Conservation (phyloP, 2,113 vertebrate genomes). For the Pampusana beccarii region DNA sequence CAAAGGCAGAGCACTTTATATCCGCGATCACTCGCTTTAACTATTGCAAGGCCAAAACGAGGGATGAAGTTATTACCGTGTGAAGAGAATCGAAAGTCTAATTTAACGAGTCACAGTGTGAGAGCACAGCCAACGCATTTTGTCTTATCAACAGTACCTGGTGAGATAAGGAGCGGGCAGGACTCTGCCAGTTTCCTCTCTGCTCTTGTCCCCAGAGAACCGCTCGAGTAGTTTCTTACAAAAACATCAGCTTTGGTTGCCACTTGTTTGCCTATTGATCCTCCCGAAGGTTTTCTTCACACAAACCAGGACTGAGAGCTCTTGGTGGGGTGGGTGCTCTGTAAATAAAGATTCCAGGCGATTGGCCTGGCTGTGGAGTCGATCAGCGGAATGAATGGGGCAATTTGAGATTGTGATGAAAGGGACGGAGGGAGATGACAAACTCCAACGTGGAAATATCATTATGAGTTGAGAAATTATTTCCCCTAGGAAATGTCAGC, state of each 20-base stretch:
- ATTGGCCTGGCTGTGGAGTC: background rate
- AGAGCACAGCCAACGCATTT: background rate
- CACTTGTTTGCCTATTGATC: background rate
- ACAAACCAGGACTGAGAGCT: background rate
- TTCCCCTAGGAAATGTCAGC: slow-evolving; percentile 28
- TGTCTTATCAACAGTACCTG: background rate
- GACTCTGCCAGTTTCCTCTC: slow-evolving; percentile 20
- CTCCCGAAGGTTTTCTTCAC: background rate
- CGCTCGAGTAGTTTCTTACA: background rate
- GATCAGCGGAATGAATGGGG: background rate
- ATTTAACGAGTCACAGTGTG: background rate
- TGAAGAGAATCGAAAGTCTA: background rate
- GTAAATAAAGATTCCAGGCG: background rate
- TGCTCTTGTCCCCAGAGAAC: background rate
- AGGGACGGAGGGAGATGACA: background rate
- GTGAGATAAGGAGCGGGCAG: background rate
- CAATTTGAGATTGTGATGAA: background rate
- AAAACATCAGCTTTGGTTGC: background rate
- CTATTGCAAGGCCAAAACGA: background rate
- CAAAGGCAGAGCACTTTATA: background rate
- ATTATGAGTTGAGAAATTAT: background rate
- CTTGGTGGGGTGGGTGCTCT: background rate
- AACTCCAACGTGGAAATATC: slow-evolving; percentile 5
- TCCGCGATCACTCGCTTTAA: background rate
- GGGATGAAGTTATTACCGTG: background rate